These are phyloP conservation scores for Acleris holmiana DNA, from an alignment of 2,888 invertebrate genomes.

Conservation along the genomic window DNA sequence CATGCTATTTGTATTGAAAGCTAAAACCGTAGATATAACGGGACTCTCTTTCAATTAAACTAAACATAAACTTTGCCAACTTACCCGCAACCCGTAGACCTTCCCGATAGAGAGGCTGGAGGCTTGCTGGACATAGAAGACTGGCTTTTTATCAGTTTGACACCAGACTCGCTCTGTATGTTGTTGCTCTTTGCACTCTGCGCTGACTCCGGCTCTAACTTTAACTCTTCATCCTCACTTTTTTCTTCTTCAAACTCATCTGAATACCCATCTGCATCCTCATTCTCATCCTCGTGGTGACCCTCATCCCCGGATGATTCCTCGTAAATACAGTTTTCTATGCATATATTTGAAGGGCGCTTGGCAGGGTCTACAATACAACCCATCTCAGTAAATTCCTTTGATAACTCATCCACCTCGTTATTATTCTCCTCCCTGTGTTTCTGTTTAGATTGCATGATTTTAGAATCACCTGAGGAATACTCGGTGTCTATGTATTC, in stretches of 20 bases:
- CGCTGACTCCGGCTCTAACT: conserved; percentile 48
- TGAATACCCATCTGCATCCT: conserved; percentile 69
- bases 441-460: conserved; percentile 62
- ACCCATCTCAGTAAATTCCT: conserved; percentile 77
- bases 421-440: conserved; percentile 79
- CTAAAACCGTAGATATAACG: no score
- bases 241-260: conserved; percentile 79
- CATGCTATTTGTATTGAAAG: no score
- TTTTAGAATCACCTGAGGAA: conserved; percentile 73
- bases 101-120: conserved; percentile 61
- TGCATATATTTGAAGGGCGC: conserved; percentile 72
- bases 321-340: conserved; percentile 69
- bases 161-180: conserved; percentile 45
- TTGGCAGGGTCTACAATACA: conserved; percentile 75
- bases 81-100: conserved; percentile 71
- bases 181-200: conserved; percentile 36
- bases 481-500: conserved; percentile 61
- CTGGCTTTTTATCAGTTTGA: conserved; percentile 68
- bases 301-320: conserved; percentile 61
- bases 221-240: conserved; percentile 60
- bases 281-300: conserved; percentile 40
- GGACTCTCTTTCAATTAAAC: no score
- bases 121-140: conserved; percentile 61
- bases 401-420: conserved; percentile 74
- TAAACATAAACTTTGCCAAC: conserved; percentile 35